Conservation (phyloP, 2,888 invertebrate genomes). For the Oligia strigilis region DNA sequence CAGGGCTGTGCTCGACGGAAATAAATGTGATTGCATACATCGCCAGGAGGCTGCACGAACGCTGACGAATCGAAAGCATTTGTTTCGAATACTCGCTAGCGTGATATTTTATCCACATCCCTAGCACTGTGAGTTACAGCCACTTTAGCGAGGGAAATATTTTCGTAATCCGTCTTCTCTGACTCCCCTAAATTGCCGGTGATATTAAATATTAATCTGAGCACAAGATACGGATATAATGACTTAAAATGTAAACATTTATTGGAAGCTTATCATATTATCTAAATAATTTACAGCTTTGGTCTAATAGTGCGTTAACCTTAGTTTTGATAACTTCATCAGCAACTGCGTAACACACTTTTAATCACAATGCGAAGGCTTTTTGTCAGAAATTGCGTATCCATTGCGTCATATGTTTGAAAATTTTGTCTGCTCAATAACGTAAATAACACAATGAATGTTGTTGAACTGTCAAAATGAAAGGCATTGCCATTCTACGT, state of each 20-base stretch:
- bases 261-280: conserved; percentile 31
- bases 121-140: conserved; percentile 8
- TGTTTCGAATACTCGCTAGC: conserved; percentile 34
- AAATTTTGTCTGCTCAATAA: not conserved
- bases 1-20: conserved; percentile 28
- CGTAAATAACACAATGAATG: too few relatives aligned
- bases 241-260: conserved; percentile 37
- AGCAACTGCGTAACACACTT: not conserved
- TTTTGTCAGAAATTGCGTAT: not conserved
- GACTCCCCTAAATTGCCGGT: conserved; percentile 28
- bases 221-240: conserved; percentile 13
- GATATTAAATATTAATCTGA: conserved; percentile 33
- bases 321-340: not conserved
- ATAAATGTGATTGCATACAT: conserved; percentile 52
- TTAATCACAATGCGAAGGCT: not conserved
- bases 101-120: conserved; percentile 37
- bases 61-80: conserved; percentile 57
- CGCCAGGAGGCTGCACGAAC: conserved; percentile 44
- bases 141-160: conserved; percentile 4
- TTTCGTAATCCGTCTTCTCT: conserved; percentile 15
- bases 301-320: conserved; percentile 23
- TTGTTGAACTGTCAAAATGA: not conserved
- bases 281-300: conserved; percentile 38
- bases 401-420: not conserved
- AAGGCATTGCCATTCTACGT: not conserved